phyloP scores from a whole-genome alignment of 2,797 vertebrate species.

The Ctenochaetus hawaiiensis region DNA sequence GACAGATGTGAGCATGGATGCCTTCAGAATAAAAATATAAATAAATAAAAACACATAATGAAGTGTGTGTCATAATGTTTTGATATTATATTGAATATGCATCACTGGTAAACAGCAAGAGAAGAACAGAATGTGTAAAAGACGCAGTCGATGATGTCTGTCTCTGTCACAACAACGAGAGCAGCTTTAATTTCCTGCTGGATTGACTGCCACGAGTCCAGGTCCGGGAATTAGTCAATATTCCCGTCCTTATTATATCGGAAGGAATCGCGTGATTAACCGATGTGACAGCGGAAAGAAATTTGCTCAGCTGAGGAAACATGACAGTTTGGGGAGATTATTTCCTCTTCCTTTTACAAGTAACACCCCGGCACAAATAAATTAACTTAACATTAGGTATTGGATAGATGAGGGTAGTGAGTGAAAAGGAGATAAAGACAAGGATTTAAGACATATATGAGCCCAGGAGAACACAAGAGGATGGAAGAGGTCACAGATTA shows the following conservation, averaged over 20 bases:
- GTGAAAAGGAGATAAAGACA: conserved; percentile 5
- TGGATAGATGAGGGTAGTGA: conserved; percentile 7
- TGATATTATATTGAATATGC: conserved; percentile 29
- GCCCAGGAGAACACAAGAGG: background rate
- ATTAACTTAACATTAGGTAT: conserved; percentile 30
- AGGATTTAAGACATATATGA: conserved; percentile 1
- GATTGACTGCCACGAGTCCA: conserved; percentile 22
- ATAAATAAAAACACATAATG: conserved; percentile 14
- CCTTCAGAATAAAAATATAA: conserved; percentile 21
- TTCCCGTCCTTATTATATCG: conserved; percentile 21
- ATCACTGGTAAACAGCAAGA: conserved; percentile 22
- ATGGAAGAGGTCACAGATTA: background rate
- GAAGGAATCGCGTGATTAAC: conserved; percentile 39
- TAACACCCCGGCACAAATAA: conserved; percentile 14
- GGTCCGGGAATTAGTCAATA: conserved; percentile 49
- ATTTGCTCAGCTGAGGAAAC: conserved; percentile 44
- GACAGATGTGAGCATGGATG: conserved; percentile 11
- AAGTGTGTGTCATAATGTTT: conserved; percentile 37
- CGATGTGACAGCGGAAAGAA: conserved; percentile 45
- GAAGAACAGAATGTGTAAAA: conserved; percentile 9
- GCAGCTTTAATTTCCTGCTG: conserved; percentile 61
- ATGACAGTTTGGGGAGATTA: conserved; percentile 28
- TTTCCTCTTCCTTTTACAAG: conserved; percentile 40
- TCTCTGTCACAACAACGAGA: conserved; percentile 48
- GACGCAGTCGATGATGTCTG: conserved; percentile 18